Percentiles rank a stretch among this genome's conserved stretches.
Evolutionary conservation across 2,888 invertebrate species (phyloP).

Genomic region (Ennomos quercinarius): DNA sequence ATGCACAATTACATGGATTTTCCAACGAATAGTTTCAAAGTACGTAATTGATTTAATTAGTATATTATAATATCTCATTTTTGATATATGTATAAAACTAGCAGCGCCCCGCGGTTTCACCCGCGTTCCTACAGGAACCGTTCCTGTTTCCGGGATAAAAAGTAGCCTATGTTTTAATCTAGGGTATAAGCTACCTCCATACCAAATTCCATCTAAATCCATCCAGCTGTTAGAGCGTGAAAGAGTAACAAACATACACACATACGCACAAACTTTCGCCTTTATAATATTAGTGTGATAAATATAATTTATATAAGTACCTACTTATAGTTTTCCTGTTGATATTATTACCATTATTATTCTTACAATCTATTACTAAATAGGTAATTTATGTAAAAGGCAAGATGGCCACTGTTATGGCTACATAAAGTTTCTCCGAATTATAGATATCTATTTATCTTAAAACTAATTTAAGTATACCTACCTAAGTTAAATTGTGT

Average conservation of each 20-base stretch:
- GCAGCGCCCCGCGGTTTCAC: too few species aligned
- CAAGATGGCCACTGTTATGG: conserved; percentile 83
- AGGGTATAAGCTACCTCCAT: too few species aligned
- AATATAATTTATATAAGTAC: conserved; percentile 5
- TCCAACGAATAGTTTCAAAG: conserved; percentile 36
- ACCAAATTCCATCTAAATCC: too few species aligned
- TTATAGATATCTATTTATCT: conserved; percentile 33
- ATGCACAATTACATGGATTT: conserved; percentile 80
- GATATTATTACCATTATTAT: conserved; percentile 5
- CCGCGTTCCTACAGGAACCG: too few species aligned
- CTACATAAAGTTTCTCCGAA: conserved; percentile 46
- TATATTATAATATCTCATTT: neutral
- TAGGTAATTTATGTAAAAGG: conserved; percentile 60
- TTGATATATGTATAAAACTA: conserved; percentile 5
- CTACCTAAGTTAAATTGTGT: conserved; percentile 72
- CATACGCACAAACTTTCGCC: too few species aligned
- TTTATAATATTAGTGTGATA: too few species aligned
- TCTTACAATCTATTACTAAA: conserved; percentile 31
- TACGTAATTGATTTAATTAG: neutral
- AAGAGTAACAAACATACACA: too few species aligned
- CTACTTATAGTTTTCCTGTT: neutral
- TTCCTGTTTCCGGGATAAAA: too few species aligned
- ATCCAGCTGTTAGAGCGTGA: too few species aligned
- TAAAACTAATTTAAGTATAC: conserved; percentile 31
- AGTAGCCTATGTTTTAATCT: too few species aligned